phyloP scores from a whole-genome alignment of 2,797 vertebrate species.

The Bovichtus diacanthus region DNA sequence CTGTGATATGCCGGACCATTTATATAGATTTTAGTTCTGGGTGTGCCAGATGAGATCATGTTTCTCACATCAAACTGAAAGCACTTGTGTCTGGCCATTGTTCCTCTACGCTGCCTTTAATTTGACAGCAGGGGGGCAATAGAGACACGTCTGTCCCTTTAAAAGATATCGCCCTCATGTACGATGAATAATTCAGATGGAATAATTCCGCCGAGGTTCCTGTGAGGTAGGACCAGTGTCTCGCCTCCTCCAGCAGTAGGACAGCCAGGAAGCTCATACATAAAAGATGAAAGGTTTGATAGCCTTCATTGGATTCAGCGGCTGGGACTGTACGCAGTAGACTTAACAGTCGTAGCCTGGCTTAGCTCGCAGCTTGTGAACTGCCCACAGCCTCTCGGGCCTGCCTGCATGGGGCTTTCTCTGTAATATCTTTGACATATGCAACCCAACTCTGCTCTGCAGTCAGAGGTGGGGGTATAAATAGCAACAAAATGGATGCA shows the following conservation, averaged over 20 bases:
- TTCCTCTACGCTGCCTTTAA: slow-evolving; percentile 54
- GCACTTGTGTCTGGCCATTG: slow-evolving; percentile 20
- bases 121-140: slow-evolving; percentile 64
- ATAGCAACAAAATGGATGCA: slow-evolving; percentile 72
- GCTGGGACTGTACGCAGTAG: slow-evolving; percentile 48
- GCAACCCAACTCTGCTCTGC: slow-evolving; percentile 63
- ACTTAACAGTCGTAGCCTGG: slow-evolving; percentile 64
- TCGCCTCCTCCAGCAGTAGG: slow-evolving; percentile 84
- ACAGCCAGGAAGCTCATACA: slow-evolving; percentile 91
- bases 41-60: slow-evolving; percentile 27
- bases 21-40: slow-evolving; percentile 33
- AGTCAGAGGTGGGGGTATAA: slow-evolving; percentile 67
- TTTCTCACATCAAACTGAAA: slow-evolving; percentile 37
- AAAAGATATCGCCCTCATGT: slow-evolving; percentile 79
- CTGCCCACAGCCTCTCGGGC: slow-evolving; percentile 65
- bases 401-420: slow-evolving; percentile 60
- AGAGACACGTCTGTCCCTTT: slow-evolving; percentile 72
- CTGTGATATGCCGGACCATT: slow-evolving; percentile 11
- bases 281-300: slow-evolving; percentile 95
- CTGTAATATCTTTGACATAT: slow-evolving; percentile 76
- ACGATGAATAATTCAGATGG: slow-evolving; percentile 81
- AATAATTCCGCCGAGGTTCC: slow-evolving; percentile 76
- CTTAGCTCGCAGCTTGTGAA: slow-evolving; percentile 64
- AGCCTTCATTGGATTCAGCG: slow-evolving; percentile 82
- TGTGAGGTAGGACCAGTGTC: slow-evolving; percentile 77